Percentiles rank a stretch among this genome's conserved stretches.
Conservation (phyloP, 1,140 invertebrate species). For the Conus betulinus region DNA sequence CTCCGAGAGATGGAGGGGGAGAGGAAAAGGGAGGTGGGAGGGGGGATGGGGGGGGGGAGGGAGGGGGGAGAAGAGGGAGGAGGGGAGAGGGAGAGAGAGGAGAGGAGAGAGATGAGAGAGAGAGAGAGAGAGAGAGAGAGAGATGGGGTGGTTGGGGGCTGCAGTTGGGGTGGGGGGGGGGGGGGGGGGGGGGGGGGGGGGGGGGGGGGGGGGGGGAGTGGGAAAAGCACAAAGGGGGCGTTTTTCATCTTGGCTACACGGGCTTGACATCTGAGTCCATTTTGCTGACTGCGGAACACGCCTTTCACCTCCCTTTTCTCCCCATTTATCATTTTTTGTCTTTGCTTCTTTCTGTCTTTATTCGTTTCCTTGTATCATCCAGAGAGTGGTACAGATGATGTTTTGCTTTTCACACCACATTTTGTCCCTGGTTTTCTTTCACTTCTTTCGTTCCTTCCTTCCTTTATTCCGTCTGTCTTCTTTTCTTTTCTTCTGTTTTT, state of each 20-base stretch:
- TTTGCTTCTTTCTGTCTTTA: no score
- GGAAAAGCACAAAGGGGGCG: background rate
- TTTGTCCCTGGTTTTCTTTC: background rate
- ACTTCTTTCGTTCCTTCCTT: background rate
- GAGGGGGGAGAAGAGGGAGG: background rate
- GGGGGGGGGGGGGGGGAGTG: background rate
- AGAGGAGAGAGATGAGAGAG: background rate
- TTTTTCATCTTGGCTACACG: no score
- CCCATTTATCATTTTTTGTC: no score
- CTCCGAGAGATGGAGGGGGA: background rate
- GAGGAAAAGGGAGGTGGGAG: background rate
- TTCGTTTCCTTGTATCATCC: background rate
- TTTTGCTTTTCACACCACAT: no score
- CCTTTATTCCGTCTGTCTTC: background rate
- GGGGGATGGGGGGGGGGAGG: background rate
- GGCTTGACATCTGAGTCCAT: background rate
- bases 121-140: background rate
- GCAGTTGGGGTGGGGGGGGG: background rate
- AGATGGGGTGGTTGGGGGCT: background rate
- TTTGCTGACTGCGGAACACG: background rate
- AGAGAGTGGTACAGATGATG: no score
- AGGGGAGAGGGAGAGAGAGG: background rate
- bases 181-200: background rate
- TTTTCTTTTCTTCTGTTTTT: background rate
- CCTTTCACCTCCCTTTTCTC: background rate